Conservation (phyloP, 1,140 invertebrate genomes). For the Dendrolimus kikuchii region DNA sequence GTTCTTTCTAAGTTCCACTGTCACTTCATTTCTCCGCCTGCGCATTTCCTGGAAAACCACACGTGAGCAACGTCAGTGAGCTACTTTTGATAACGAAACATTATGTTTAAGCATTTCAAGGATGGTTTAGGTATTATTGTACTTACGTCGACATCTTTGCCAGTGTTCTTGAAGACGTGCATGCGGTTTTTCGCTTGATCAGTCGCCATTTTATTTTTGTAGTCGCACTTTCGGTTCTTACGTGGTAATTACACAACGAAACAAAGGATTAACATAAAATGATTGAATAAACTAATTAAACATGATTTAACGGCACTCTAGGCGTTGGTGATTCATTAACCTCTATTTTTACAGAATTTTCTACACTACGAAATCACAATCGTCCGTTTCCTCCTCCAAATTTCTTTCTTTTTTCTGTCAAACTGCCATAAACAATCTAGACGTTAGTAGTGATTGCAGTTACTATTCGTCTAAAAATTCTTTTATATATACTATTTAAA, state of each 20-base stretch:
- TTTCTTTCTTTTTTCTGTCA: slow-evolving; percentile 30
- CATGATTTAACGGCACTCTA: slow-evolving; percentile 59
- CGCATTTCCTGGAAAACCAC: slow-evolving; percentile 88
- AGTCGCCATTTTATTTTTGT: slow-evolving; percentile 82
- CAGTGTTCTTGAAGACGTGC: slow-evolving; percentile 97
- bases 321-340: slow-evolving; percentile 59
- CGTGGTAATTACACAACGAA: slow-evolving; percentile 56
- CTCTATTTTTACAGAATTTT: slow-evolving; percentile 57
- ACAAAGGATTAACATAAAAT: slow-evolving; percentile 62
- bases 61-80: slow-evolving; percentile 10
- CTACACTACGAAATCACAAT: slow-evolving; percentile 47
- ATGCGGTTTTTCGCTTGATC: slow-evolving; percentile 85
- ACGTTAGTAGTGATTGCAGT: not conserved
- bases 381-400: slow-evolving; percentile 51
- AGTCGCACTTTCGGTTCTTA: slow-evolving; percentile 39
- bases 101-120: not conserved
- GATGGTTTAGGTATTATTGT: slow-evolving; percentile 16
- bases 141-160: slow-evolving; percentile 97
- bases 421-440: too few species aligned
- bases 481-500: too few species aligned
- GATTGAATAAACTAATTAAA: slow-evolving; percentile 54
- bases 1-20: slow-evolving; percentile 95
- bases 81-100: not conserved
- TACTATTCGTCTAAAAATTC: not conserved
- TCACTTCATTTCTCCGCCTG: slow-evolving; percentile 94